phyloP scores from a whole-genome alignment of 2,113 vertebrate genomes.

The Fulmarus glacialis region DNA sequence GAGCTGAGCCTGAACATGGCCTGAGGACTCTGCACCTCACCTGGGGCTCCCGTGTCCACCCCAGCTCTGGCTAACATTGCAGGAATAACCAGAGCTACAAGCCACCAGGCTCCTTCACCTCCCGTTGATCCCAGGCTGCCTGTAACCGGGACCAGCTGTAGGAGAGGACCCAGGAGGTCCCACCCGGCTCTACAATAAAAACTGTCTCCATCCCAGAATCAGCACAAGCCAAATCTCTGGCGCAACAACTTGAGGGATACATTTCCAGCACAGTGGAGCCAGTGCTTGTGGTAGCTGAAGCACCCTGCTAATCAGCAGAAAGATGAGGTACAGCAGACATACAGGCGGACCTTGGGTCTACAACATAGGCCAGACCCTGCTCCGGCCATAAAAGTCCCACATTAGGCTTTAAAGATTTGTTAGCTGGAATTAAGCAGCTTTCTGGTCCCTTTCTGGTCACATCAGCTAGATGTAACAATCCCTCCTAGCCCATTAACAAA shows the following conservation, averaged over 20 bases:
- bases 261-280: background rate
- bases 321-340: background rate
- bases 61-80: background rate
- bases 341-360: background rate
- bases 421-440: constrained; percentile 35
- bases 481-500: constrained; percentile 52
- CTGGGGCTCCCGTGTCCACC: background rate
- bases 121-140: background rate
- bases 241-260: background rate
- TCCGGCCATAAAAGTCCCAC: background rate
- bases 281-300: background rate
- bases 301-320: background rate
- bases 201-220: background rate
- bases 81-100: background rate
- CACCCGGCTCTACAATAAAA: background rate
- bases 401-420: constrained; percentile 22
- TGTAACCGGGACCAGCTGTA: background rate
- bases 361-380: background rate
- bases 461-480: constrained; percentile 7
- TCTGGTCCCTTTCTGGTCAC: background rate
- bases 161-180: background rate
- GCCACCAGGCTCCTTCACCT: background rate
- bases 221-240: background rate
- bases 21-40: background rate
- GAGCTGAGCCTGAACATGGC: background rate